These are phyloP conservation scores for Tenthredo livida DNA, from an alignment of 2,888 invertebrate genomes.

Conservation along the genomic window DNA sequence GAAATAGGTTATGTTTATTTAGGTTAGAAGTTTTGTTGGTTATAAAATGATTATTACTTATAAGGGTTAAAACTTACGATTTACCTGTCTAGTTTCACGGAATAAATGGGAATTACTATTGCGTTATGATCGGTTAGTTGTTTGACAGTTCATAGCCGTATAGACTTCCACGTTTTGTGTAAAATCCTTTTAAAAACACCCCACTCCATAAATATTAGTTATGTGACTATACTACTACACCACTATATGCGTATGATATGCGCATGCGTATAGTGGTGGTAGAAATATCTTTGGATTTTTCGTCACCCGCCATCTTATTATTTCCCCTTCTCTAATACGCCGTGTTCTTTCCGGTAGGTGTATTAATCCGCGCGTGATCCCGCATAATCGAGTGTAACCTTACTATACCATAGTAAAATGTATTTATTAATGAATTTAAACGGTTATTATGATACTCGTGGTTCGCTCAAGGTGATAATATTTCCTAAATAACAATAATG, in stretches of 20 bases:
- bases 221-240: background rate
- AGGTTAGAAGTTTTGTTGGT: slow-evolving; percentile 1
- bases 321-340: slow-evolving; percentile 34
- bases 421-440: background rate
- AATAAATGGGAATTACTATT: background rate
- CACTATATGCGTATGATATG: no score
- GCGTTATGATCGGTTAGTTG: background rate
- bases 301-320: slow-evolving; percentile 48
- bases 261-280: slow-evolving; percentile 34
- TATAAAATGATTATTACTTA: background rate
- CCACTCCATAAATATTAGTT: background rate
- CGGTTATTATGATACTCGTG: background rate
- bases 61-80: background rate
- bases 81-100: no score
- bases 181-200: slow-evolving; percentile 1
- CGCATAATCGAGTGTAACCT: slow-evolving; percentile 34
- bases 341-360: slow-evolving; percentile 53
- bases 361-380: slow-evolving; percentile 52
- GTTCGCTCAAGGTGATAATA: background rate
- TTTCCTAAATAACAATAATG: background rate
- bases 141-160: background rate
- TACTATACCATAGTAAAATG: slow-evolving; percentile 3
- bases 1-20: slow-evolving; percentile 13
- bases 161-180: slow-evolving; percentile 27
- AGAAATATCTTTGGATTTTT: slow-evolving; percentile 45